Percentiles rank a stretch among this genome's conserved stretches.
Conservation (phyloP, 2,797 vertebrate genomes). For the Lithobates pipiens region DNA sequence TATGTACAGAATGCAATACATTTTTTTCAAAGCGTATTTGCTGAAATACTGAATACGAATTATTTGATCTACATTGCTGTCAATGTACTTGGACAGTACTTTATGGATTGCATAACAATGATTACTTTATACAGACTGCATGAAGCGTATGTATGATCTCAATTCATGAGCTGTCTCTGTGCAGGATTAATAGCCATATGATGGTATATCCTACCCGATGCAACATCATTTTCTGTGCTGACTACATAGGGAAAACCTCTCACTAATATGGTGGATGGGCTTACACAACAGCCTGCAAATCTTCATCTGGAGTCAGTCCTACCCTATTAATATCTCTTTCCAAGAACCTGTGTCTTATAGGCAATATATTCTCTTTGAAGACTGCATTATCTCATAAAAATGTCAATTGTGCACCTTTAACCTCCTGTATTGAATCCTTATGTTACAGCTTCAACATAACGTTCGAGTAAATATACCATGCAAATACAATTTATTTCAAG, state of each 20-base stretch:
- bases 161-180: not conserved
- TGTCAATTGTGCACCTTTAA: conserved; percentile 51
- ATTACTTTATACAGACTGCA: conserved; percentile 14
- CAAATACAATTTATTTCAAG: conserved; percentile 22
- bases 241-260: conserved; percentile 21
- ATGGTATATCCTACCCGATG: not conserved
- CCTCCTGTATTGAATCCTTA: conserved; percentile 46
- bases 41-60: not conserved
- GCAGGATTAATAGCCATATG: conserved; percentile 38
- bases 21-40: not conserved
- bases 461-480: conserved; percentile 19
- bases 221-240: not conserved
- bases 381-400: conserved; percentile 52
- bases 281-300: conserved; percentile 43
- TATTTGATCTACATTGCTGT: not conserved
- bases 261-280: conserved; percentile 26
- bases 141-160: not conserved
- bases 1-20: too few species aligned
- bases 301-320: conserved; percentile 41
- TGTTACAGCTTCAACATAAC: conserved; percentile 29
- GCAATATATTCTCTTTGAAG: conserved; percentile 48
- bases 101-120: conserved; percentile 3
- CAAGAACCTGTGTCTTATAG: conserved; percentile 41
- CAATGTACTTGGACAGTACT: not conserved
- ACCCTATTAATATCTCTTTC: conserved; percentile 36